phyloP scores from a whole-genome alignment of 2,113 vertebrate genomes.

The Aix galericulata region DNA sequence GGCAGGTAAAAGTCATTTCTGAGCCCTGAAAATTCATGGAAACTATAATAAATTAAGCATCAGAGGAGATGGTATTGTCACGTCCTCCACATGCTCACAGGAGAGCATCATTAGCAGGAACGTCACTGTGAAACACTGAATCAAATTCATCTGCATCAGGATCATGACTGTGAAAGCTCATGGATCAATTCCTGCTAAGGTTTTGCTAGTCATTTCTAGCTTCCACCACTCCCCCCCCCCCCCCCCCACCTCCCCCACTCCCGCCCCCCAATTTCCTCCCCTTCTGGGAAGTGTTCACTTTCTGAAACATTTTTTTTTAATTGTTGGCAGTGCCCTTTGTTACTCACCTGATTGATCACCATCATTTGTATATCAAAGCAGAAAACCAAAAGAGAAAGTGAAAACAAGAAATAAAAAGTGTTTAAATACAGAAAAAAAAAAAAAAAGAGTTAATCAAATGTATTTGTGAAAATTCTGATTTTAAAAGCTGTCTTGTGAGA shows the following conservation, averaged over 20 bases:
- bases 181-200: neutral
- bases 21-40: neutral
- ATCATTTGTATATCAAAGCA: neutral
- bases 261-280: neutral
- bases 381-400: neutral
- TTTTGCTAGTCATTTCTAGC: neutral
- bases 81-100: accelerated
- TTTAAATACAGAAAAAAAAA: neutral
- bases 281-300: neutral
- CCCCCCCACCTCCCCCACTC: accelerated
- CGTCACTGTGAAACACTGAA: neutral
- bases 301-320: neutral
- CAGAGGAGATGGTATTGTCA: neutral
- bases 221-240: neutral
- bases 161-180: neutral
- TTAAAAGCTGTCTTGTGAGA: neutral
- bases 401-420: neutral
- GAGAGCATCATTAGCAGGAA: accelerated
- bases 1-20: neutral
- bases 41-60: neutral
- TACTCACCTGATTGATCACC: neutral
- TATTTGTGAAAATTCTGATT: neutral
- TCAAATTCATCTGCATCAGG: neutral
- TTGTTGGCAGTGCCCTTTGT: neutral
- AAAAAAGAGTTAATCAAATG: neutral